Percentiles rank a stretch among this genome's conserved stretches.
Conservation (phyloP, 2,888 invertebrate species). For the Cerastoderma edule region DNA sequence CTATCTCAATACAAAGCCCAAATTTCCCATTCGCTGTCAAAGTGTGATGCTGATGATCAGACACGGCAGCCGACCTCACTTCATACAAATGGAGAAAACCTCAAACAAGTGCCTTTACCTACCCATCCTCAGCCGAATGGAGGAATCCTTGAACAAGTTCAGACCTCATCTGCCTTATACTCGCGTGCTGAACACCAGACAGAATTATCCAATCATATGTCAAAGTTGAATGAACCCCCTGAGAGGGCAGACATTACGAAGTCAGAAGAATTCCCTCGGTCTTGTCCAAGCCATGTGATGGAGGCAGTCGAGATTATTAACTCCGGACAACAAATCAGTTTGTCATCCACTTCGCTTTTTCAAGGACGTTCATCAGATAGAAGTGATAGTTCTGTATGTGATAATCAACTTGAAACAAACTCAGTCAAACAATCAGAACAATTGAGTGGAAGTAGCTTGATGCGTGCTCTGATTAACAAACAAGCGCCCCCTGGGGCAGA, state of each 20-base stretch:
- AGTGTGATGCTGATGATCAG: too few species aligned
- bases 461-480: slow-evolving; percentile 45
- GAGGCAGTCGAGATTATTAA: background rate
- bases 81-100: too few species aligned
- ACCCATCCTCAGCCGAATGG: background rate
- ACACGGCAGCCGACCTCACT: too few species aligned
- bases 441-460: slow-evolving; percentile 35
- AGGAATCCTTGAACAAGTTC: background rate
- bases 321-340: background rate
- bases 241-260: background rate
- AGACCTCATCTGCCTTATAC: background rate
- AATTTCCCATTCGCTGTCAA: too few species aligned
- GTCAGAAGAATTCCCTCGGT: background rate
- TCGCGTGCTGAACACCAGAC: background rate
- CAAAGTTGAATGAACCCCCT: background rate
- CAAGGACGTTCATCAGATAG: background rate
- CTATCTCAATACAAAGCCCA: too few species aligned
- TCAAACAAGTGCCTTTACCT: background rate
- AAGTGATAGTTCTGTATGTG: background rate
- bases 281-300: background rate
- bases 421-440: background rate
- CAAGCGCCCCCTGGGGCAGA: slow-evolving; percentile 39
- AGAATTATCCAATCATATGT: background rate
- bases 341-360: background rate
- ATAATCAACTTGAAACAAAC: background rate